Conservation (phyloP, 2,113 vertebrate genomes). For the Arenaria interpres region DNA sequence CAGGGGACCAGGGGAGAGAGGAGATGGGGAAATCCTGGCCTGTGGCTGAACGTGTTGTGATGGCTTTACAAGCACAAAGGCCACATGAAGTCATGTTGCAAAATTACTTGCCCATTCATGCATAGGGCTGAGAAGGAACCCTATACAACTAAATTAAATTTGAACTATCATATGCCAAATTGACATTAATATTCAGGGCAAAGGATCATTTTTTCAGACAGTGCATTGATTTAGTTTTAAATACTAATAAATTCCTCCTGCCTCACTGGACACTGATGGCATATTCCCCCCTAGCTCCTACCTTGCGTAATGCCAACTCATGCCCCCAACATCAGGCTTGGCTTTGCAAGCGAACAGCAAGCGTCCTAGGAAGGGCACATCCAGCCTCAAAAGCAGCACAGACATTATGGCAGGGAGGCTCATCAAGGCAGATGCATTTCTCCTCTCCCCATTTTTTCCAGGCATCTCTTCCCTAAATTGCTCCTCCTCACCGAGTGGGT, state of each 20-base stretch:
- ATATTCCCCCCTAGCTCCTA: neutral
- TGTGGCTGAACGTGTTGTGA: neutral
- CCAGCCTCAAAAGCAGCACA: neutral
- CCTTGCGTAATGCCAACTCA: rapidly evolving
- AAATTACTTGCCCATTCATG: constrained; percentile 55
- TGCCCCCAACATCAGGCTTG: neutral
- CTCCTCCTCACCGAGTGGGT: neutral
- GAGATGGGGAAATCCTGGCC: constrained; percentile 4
- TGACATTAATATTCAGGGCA: constrained; percentile 50
- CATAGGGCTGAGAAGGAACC: constrained; percentile 26
- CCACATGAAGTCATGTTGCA: constrained; percentile 16
- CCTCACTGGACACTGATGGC: neutral
- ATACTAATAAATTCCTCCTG: constrained; percentile 6
- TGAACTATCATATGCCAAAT: constrained; percentile 45
- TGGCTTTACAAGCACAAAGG: constrained; percentile 30
- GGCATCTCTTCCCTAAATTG: neutral
- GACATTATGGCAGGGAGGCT: neutral
- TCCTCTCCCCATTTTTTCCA: neutral
- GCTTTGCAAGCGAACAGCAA: neutral
- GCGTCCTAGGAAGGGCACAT: neutral
- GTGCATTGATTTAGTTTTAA: constrained; percentile 31
- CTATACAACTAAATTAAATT: constrained; percentile 48
- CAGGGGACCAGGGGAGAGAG: neutral
- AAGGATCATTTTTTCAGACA: constrained; percentile 27
- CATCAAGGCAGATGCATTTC: neutral